A percentile compares a stretch with the other conserved stretches of the same genome.
Evolutionary conservation across 2,888 invertebrate genomes (phyloP).

Genomic region (Aphidoletes aphidimyza): DNA sequence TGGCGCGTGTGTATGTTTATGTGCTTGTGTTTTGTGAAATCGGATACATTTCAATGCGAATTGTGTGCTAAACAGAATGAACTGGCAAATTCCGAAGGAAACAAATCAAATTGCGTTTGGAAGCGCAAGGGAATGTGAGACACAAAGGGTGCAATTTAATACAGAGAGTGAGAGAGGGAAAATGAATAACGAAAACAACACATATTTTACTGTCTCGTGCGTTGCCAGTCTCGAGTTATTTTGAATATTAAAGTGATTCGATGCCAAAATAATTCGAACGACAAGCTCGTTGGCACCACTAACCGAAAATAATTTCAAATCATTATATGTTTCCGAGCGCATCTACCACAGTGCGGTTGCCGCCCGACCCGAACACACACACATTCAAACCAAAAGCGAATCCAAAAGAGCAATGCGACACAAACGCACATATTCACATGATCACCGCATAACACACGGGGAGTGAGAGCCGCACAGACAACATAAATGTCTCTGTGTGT

Average conservation of each 20-base stretch:
- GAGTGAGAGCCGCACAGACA: background rate
- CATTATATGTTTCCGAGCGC: constrained; percentile 35
- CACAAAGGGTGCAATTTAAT: background rate
- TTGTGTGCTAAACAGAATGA: background rate
- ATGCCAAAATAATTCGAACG: constrained; percentile 51
- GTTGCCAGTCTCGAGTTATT: constrained; percentile 26
- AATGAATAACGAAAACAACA: background rate
- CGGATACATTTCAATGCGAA: constrained; percentile 23
- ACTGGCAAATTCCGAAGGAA: background rate
- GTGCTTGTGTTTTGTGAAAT: constrained; percentile 1
- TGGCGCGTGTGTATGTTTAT: no score
- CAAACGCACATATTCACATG: background rate
- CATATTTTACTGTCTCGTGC: constrained; percentile 46
- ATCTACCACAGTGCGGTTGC: constrained; percentile 28
- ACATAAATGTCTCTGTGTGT: no score
- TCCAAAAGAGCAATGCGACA: background rate
- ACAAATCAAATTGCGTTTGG: background rate
- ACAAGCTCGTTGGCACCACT: constrained; percentile 49
- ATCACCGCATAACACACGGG: background rate
- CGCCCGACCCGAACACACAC: no score
- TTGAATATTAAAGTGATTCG: constrained; percentile 49
- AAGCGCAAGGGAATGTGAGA: background rate
- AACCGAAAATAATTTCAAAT: constrained; percentile 51
- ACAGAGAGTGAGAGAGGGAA: background rate
- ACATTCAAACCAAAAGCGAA: background rate